Conservation (phyloP, 2,113 vertebrate species). For the Cichladusa arquata region DNA sequence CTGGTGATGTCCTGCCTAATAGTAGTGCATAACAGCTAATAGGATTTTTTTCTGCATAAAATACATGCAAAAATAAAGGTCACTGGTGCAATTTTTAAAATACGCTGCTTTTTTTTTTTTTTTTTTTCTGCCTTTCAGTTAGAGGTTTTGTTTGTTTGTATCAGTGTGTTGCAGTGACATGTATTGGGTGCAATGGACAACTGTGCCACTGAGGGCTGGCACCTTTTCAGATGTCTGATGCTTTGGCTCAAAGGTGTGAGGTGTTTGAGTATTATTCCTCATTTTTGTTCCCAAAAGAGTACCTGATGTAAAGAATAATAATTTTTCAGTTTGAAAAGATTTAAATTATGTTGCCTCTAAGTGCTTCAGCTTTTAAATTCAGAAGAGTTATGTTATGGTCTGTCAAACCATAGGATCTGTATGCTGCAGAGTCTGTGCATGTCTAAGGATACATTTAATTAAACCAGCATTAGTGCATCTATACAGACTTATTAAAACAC, state of each 20-base stretch:
- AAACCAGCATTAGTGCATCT: slow-evolving; percentile 72
- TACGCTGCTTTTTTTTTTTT: neutral
- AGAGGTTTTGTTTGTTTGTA: neutral
- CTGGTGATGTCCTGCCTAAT: neutral
- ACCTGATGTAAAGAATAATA: neutral
- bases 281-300: slow-evolving; percentile 3
- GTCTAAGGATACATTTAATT: slow-evolving; percentile 72
- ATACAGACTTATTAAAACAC: slow-evolving; percentile 77
- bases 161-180: neutral
- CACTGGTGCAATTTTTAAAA: neutral
- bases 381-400: neutral
- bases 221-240: neutral
- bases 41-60: neutral
- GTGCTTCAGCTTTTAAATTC: slow-evolving; percentile 21
- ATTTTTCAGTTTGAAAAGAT: neutral
- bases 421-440: neutral
- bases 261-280: neutral
- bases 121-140: neutral
- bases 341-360: neutral
- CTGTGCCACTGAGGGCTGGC: neutral
- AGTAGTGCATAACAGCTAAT: neutral
- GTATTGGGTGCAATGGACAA: neutral
- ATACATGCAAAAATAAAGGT: neutral
- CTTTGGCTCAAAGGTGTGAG: neutral
- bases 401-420: neutral